Evolutionary conservation across 53 echinoderm and acorn worm genomes (phyloP).

Genomic region (Echinarachnius parma): DNA sequence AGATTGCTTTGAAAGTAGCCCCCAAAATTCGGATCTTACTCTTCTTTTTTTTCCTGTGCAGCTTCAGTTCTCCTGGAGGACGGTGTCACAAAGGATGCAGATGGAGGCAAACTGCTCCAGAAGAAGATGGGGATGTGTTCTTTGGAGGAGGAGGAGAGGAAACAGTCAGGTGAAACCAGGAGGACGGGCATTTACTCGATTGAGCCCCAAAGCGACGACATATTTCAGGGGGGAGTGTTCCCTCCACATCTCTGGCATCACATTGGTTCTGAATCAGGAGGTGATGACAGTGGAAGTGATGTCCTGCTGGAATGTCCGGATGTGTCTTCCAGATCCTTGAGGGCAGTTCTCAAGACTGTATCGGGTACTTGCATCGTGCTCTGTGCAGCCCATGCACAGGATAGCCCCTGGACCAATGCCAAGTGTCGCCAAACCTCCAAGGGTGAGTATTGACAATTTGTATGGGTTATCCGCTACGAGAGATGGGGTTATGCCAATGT

Average conservation of each 20-base stretch:
- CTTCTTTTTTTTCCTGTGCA: too few relatives aligned
- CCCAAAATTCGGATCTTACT: too few relatives aligned
- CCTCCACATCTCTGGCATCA: background rate
- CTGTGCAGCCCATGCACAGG: slow-evolving; percentile 51
- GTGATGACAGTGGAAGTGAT: background rate
- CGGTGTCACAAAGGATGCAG: too few relatives aligned
- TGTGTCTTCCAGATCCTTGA: background rate
- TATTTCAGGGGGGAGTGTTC: background rate
- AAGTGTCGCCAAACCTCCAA: slow-evolving; percentile 34
- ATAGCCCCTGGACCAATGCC: slow-evolving; percentile 61
- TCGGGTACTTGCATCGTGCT: slow-evolving; percentile 45
- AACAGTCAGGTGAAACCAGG: background rate
- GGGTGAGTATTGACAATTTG: slow-evolving; percentile 38
- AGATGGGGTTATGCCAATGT: too few relatives aligned
- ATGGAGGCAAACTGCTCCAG: too few relatives aligned
- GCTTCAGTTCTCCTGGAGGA: background rate
- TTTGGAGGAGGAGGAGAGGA: background rate
- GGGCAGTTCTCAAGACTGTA: slow-evolving; percentile 26
- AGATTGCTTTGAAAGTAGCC: too few relatives aligned
- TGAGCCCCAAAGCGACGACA: background rate
- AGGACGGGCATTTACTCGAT: slow-evolving; percentile 16
- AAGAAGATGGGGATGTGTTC: background rate
- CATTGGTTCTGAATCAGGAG: background rate
- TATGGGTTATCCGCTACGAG: too few relatives aligned
- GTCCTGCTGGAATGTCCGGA: background rate